Evolutionary conservation across 2,797 vertebrate species (phyloP), one percentile per base, ranked within the genome.

Genomic region (Xyrichtys novacula): DNA sequence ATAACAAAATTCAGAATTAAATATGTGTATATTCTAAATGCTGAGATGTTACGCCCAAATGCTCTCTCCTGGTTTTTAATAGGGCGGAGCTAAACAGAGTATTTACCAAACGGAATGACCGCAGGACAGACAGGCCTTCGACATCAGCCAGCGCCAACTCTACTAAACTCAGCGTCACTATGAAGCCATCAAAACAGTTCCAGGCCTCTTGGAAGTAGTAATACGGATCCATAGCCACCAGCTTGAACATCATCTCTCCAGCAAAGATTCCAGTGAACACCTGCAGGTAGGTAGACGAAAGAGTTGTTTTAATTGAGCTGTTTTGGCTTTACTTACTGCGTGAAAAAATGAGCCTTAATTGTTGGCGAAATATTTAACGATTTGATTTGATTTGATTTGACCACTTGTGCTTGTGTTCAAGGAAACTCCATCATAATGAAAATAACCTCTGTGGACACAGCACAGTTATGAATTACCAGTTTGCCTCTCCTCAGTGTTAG

Each of bases 151-250:
- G 94, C 65, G 96, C 93, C 88, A 99, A 89, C 65, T 99, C 98
- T 93, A 99, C 96, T 77, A 99, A 96, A 91, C 98, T 99, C 88
- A 99, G 95, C 62, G 96, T 97, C 77, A 99, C 98, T 53, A 99
- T 99, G 83, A 99, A 98, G 22, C 97, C 96, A 32, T 99, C 98
- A 65, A 99, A 99, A 90, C 98, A 98, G 92, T 99, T 99, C 98
- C 98, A 99, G 56, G 97, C 97, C 81, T 99, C 98, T 79, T 99
- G 98, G 85, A 99, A 99, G 84, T 99, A 99, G 90, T 99, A 99
- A 87, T 98, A 99, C 0, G 98, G 98, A 89, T 99, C 98, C 98
- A 99, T 99, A 40, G 98, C 98, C 77, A 99, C 95, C 49, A 99
- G 94, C 81, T 99, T 99, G 76, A 98, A 95, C 86, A 99, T 95